phyloP scores from a whole-genome alignment of 1,140 invertebrate species.

The Lanistes nyassanus region DNA sequence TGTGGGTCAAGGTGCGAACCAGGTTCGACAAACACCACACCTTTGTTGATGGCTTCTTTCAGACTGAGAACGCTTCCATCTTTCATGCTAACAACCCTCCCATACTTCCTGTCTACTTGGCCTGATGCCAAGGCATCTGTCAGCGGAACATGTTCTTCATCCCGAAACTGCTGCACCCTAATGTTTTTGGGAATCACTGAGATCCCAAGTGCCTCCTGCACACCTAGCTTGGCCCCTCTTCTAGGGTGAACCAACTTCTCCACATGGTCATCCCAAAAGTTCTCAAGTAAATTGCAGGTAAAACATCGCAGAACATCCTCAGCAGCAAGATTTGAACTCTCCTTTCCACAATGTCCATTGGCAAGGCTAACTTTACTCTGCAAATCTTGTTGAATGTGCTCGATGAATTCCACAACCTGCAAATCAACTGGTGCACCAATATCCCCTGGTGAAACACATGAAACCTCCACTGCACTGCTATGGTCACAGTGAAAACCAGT shows the following conservation, averaged over 20 bases:
- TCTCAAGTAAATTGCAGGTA: slow-evolving; percentile 53
- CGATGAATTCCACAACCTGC: too few species aligned
- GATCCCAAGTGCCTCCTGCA: slow-evolving; percentile 80
- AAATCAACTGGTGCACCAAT: too few species aligned
- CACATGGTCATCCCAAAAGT: slow-evolving; percentile 42
- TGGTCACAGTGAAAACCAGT: too few species aligned
- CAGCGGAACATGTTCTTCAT: slow-evolving; percentile 63
- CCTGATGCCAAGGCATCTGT: slow-evolving; percentile 53
- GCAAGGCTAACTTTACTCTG: not conserved
- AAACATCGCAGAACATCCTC: slow-evolving; percentile 17
- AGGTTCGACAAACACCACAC: slow-evolving; percentile 36
- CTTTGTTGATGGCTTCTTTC: slow-evolving; percentile 47
- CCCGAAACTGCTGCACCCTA: slow-evolving; percentile 77
- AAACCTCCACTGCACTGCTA: too few species aligned
- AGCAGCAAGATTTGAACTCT: not conserved
- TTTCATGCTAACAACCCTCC: slow-evolving; percentile 78
- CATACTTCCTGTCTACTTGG: slow-evolving; percentile 77
- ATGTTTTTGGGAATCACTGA: slow-evolving; percentile 77
- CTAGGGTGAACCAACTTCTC: slow-evolving; percentile 74
- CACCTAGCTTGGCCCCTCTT: slow-evolving; percentile 77
- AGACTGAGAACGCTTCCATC: slow-evolving; percentile 63
- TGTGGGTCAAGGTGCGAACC: slow-evolving; percentile 8
- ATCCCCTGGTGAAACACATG: too few species aligned
- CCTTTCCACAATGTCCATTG: slow-evolving; percentile 1
- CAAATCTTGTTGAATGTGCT: too few species aligned